Evolutionary conservation across 2,797 vertebrate species (phyloP).

Genomic region (Paguma larvata): DNA sequence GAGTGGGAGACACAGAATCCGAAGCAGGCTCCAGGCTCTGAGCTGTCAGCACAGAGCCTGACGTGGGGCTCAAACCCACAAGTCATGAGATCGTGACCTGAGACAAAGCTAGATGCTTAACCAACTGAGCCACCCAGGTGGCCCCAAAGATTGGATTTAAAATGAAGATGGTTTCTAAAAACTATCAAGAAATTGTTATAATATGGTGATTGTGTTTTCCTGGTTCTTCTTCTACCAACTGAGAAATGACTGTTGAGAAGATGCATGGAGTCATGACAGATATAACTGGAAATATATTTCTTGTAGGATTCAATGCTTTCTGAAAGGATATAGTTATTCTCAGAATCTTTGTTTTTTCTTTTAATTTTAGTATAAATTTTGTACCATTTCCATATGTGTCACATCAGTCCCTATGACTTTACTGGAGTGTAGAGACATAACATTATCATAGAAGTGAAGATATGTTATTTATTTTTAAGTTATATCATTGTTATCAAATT

Average conservation of each 20-base stretch:
- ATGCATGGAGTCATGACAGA: not conserved
- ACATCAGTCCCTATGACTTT: not conserved
- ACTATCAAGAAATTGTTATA: not conserved
- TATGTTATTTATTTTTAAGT: not conserved
- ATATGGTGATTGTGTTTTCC: not conserved
- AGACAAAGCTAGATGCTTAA: too few relatives aligned
- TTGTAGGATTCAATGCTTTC: not conserved
- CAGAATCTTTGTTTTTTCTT: not conserved
- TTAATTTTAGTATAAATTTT: not conserved
- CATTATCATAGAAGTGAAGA: not conserved
- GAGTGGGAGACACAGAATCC: too few relatives aligned
- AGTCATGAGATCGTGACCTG: too few relatives aligned
- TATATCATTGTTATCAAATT: not conserved
- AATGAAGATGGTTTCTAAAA: not conserved
- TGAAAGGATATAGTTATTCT: not conserved
- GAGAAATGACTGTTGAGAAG: not conserved
- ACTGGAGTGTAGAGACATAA: not conserved
- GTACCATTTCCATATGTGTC: not conserved
- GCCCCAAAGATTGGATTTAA: not conserved
- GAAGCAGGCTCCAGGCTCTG: too few relatives aligned
- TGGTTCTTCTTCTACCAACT: not conserved
- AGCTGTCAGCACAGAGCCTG: too few relatives aligned
- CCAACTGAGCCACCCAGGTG: too few relatives aligned
- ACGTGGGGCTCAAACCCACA: too few relatives aligned
- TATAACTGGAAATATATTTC: not conserved